Base-by-base conservation (phyloP, 2,113 vertebrate species). In the Gorsachius goisagi region DNA sequence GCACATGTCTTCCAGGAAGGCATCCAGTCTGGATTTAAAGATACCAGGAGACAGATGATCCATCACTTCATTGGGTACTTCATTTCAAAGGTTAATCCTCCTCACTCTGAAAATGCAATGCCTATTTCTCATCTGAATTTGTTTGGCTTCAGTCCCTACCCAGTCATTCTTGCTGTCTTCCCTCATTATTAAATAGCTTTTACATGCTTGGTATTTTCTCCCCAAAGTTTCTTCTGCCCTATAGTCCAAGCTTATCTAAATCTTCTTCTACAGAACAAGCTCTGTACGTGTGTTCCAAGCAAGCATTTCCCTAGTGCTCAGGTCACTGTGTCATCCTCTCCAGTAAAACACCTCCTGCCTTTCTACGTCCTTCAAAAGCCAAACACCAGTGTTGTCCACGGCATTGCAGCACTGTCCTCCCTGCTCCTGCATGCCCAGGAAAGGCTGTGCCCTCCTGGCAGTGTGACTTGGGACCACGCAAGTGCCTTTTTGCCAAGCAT, bases 51-150 rank as follows among this genome's bases (percentile, higher is more conserved):
- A 91, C 81, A 93, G 85, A 72, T 71, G 58, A 95, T 93, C 88
- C 52, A 79, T 91, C 93, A 86, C 44, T 88, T 90, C 78, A 63
- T 44, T 58, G 73, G 62, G 63, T 78, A 89, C 71, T 95, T 95
- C 41, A 56, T 91, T 93, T 82, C 88, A 86, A 72, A 91, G 85
- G 72, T 87, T 95, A 96, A 95, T 84, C 91, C 85, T 86, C 68
- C 85, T 84, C 23, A 12, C 85, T 91, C 49, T 83, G 72, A 79
- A 89, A 83, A 89, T 13, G 30, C 12, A 33, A 35, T 63, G 73
- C 73, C 47, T 82, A 87, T 80, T 96, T 91, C 76, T 95, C 76
- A 66, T 86, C 62, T 63, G 67, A 79, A 76, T 74, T 71, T 80
- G 47, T 39, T 91, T 89, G 85, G 72, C 62, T 89, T 80, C 44